phyloP scores from a whole-genome alignment of 2,888 invertebrate genomes.

The Philonicus albiceps region DNA sequence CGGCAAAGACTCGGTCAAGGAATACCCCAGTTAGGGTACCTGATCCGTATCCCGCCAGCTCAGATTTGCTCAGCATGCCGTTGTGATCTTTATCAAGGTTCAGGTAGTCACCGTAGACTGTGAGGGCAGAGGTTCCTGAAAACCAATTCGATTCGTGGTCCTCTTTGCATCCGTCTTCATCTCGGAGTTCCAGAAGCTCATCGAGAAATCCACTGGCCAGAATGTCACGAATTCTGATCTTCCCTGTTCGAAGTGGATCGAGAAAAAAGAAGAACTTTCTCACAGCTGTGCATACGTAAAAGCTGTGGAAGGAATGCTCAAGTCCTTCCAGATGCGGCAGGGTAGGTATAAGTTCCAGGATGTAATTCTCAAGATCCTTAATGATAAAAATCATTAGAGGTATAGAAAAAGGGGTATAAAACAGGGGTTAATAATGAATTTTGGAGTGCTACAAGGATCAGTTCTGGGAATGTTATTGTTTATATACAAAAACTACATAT shows the following conservation, averaged over 20 bases:
- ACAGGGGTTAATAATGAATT: too few species aligned
- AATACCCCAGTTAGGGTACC: slow-evolving; percentile 92
- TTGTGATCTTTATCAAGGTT: slow-evolving; percentile 94
- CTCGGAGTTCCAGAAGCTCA: slow-evolving; percentile 87
- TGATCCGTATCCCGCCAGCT: slow-evolving; percentile 88
- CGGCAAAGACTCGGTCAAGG: slow-evolving; percentile 92
- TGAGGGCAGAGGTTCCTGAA: slow-evolving; percentile 84
- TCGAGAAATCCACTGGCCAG: slow-evolving; percentile 91
- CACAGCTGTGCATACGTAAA: slow-evolving; percentile 95
- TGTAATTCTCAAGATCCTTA: slow-evolving; percentile 94
- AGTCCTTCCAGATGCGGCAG: slow-evolving; percentile 88
- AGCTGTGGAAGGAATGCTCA: slow-evolving; percentile 92
- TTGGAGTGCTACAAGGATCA: too few species aligned
- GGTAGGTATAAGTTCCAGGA: slow-evolving; percentile 91
- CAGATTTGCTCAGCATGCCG: slow-evolving; percentile 92
- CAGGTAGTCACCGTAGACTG: slow-evolving; percentile 93
- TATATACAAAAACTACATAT: too few species aligned
- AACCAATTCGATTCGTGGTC: slow-evolving; percentile 91
- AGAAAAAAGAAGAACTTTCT: slow-evolving; percentile 96
- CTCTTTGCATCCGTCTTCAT: slow-evolving; percentile 83
- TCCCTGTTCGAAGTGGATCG: slow-evolving; percentile 86
- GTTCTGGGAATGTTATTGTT: too few species aligned
- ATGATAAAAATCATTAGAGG: slow-evolving; percentile 51
- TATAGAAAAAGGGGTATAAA: neutral
- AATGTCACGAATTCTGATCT: slow-evolving; percentile 90